Evolutionary conservation across 2,113 vertebrate genomes (phyloP).

Genomic region (Platysteira castanea): DNA sequence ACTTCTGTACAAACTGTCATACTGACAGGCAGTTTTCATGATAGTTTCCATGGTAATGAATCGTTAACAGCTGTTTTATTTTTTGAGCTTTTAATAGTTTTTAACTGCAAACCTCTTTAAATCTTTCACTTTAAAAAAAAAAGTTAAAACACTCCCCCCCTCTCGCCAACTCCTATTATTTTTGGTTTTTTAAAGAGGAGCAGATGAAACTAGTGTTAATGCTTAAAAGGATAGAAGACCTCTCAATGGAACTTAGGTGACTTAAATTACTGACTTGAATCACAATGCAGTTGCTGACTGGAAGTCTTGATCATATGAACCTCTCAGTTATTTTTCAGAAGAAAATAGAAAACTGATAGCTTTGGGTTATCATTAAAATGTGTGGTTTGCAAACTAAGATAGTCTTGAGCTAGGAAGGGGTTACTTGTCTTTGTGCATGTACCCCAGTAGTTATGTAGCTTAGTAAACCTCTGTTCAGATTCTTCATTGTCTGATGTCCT

Average conservation of each 20-base stretch:
- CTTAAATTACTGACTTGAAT: neutral
- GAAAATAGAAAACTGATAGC: neutral
- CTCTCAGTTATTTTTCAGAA: neutral
- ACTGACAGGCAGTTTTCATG: neutral
- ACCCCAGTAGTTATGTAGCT: neutral
- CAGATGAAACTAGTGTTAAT: neutral
- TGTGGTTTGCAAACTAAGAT: neutral
- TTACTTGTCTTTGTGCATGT: neutral
- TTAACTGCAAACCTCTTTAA: neutral
- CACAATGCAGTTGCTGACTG: neutral
- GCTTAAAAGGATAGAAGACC: neutral
- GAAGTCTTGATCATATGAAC: neutral
- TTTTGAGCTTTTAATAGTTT: neutral
- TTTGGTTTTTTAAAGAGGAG: neutral
- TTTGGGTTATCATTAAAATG: neutral
- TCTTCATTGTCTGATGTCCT: accelerated
- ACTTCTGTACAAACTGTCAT: neutral
- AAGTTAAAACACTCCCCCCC: accelerated
- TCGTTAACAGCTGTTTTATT: neutral
- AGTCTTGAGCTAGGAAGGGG: neutral
- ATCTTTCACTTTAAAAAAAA: neutral
- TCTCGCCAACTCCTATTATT: neutral
- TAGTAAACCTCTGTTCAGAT: neutral
- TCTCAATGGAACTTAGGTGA: neutral
- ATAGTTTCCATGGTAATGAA: neutral